Evolutionary conservation across 2,888 invertebrate genomes (phyloP).

Genomic region (Spilarctia lutea): DNA sequence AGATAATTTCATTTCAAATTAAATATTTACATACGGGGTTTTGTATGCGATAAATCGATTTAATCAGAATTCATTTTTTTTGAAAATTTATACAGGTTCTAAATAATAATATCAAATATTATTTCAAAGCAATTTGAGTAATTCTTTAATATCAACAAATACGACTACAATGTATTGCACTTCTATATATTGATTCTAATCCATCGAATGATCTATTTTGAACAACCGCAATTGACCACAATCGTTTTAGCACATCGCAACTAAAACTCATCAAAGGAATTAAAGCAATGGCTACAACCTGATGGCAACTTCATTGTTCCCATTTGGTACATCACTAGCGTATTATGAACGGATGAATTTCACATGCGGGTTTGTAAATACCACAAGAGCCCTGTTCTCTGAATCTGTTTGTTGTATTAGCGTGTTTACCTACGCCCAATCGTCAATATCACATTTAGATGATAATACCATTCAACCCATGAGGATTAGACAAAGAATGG

Average conservation of each 20-base stretch:
- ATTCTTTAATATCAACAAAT: neutral
- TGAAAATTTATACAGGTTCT: too few species aligned
- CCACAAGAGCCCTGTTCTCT: conserved; percentile 29
- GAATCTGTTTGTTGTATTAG: conserved; percentile 41
- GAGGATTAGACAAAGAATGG: neutral
- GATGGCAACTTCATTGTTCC: conserved; percentile 39
- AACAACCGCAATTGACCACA: neutral
- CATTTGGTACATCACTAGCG: conserved; percentile 40
- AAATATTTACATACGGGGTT: too few species aligned
- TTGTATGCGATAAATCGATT: too few species aligned
- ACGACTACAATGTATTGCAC: neutral
- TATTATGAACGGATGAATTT: conserved; percentile 60
- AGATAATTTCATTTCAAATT: too few species aligned
- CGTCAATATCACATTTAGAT: conserved; percentile 19
- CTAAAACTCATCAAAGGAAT: conserved; percentile 28
- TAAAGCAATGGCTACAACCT: conserved; percentile 21
- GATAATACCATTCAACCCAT: conserved; percentile 15
- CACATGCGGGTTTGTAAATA: conserved; percentile 60
- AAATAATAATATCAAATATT: too few species aligned
- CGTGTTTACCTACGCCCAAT: conserved; percentile 32
- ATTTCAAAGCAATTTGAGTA: too few species aligned
- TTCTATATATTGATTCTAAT: neutral
- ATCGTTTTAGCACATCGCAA: conserved; percentile 10
- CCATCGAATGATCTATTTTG: neutral
- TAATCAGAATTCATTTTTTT: too few species aligned